Evolutionary conservation across 1,140 invertebrate genomes (phyloP).

Genomic region (Trichonephila inaurata): DNA sequence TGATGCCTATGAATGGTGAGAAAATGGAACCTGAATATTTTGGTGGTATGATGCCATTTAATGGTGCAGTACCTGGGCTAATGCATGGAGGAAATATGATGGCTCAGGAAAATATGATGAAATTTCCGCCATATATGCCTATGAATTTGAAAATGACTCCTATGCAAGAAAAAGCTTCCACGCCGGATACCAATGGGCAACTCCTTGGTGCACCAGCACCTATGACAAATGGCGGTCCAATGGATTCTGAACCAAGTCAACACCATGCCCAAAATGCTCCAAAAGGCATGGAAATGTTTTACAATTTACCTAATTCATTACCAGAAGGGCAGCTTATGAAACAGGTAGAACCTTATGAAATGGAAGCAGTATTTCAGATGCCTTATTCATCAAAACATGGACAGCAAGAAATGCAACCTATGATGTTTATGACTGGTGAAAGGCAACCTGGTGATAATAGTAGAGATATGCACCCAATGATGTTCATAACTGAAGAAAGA

Average conservation of each 20-base stretch:
- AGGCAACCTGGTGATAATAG: not conserved
- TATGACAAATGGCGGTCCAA: not conserved
- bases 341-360: not conserved
- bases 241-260: conserved; percentile 16
- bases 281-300: conserved; percentile 8
- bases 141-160: not conserved
- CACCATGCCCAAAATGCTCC: not conserved
- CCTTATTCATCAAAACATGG: not conserved
- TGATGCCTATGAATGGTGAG: not conserved
- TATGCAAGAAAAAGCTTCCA: conserved; percentile 21
- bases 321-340: not conserved
- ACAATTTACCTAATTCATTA: not conserved
- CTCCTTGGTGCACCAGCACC: not conserved
- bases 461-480: not conserved
- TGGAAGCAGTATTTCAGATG: not conserved
- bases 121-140: not conserved
- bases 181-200: not conserved
- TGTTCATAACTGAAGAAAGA: not conserved
- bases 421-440: conserved; percentile 2
- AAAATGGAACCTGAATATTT: not conserved
- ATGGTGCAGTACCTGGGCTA: not conserved
- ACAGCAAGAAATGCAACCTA: not conserved
- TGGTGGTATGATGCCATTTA: not conserved
- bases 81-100: not conserved
- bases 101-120: conserved; percentile 16